A percentile compares a stretch with the other conserved stretches of the same genome.
Conservation (phyloP, 2,113 vertebrate genomes). For the Tiliqua scincoides region DNA sequence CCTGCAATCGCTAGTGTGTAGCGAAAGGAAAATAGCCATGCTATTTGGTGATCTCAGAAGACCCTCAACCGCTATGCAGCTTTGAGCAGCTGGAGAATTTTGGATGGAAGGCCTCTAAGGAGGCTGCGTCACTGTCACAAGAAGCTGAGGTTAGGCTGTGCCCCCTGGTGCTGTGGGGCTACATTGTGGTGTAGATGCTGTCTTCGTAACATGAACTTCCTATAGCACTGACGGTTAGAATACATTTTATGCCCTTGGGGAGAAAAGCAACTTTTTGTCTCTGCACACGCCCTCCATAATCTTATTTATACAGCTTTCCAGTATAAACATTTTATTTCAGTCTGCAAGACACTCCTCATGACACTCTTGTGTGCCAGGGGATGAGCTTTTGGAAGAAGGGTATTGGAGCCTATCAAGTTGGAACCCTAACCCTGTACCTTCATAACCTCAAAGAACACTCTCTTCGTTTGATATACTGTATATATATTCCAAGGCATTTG, state of each 20-base stretch:
- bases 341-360: background rate
- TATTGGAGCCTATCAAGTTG: too few species aligned
- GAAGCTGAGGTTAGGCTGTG: background rate
- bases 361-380: background rate
- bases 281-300: background rate
- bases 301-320: conserved; percentile 22
- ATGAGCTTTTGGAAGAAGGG: background rate
- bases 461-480: too few species aligned
- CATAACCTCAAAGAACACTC: too few species aligned
- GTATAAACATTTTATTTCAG: background rate
- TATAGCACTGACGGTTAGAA: background rate
- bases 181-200: fast-evolving
- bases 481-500: too few species aligned
- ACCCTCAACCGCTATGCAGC: background rate
- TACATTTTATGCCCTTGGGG: background rate
- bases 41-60: background rate
- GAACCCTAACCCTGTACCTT: too few species aligned
- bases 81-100: background rate
- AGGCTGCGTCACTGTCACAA: background rate
- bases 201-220: background rate
- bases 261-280: background rate
- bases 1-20: background rate
- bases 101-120: background rate
- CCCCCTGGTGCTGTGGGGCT: background rate
- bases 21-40: background rate